Evolutionary conservation across 2,888 invertebrate genomes (phyloP).

Genomic region (Macaria notata): DNA sequence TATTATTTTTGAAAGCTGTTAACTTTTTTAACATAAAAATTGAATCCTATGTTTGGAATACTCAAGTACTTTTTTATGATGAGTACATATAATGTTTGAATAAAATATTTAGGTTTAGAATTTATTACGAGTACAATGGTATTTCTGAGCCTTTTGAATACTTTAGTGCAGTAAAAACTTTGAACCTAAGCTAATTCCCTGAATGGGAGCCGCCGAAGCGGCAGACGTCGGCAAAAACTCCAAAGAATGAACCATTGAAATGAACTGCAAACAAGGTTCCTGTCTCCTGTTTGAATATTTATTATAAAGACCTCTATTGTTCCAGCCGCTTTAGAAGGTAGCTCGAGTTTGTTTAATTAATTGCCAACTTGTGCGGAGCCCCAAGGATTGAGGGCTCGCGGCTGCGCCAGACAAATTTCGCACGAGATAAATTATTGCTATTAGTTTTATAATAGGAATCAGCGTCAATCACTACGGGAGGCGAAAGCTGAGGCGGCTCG

Average conservation of each 20-base stretch:
- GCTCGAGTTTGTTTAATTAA: slow-evolving; percentile 58
- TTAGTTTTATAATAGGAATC: slow-evolving; percentile 23
- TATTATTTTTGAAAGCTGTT: too few relatives aligned
- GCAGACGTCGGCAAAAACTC: slow-evolving; percentile 27
- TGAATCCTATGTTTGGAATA: too few relatives aligned
- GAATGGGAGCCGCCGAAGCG: slow-evolving; percentile 24
- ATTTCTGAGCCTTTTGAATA: slow-evolving; percentile 1
- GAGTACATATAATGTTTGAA: too few relatives aligned
- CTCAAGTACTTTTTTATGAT: too few relatives aligned
- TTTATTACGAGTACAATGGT: too few relatives aligned
- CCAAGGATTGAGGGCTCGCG: slow-evolving; percentile 44
- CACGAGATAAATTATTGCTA: slow-evolving; percentile 38
- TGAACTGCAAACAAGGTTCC: slow-evolving; percentile 45
- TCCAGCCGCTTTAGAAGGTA: slow-evolving; percentile 45
- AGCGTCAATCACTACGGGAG: slow-evolving; percentile 8
- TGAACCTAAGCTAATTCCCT: slow-evolving; percentile 12
- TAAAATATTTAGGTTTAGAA: too few relatives aligned
- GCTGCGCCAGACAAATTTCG: slow-evolving; percentile 38
- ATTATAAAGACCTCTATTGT: slow-evolving; percentile 58
- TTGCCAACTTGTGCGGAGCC: slow-evolving; percentile 50
- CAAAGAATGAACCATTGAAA: slow-evolving; percentile 38
- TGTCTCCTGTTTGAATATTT: slow-evolving; percentile 51
- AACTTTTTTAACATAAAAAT: too few relatives aligned
- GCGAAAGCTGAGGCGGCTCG: slow-evolving; percentile 4
- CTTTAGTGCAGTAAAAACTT: slow-evolving; percentile 11